Base-by-base conservation (phyloP, 2,888 invertebrate genomes). In the Drosophila incognita region DNA sequence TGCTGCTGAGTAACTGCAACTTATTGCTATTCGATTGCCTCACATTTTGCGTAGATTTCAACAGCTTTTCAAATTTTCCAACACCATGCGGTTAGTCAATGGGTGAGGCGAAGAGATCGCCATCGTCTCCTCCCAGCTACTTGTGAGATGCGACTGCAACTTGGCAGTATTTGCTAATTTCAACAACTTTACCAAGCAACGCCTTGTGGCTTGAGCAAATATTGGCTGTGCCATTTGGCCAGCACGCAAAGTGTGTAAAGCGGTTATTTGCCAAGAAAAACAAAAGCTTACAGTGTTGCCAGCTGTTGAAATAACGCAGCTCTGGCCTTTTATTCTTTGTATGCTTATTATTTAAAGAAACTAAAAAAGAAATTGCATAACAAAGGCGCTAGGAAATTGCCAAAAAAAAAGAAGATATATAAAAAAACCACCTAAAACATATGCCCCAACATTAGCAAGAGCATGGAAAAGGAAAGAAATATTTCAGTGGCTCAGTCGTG, bases 171-270 rank as follows among this genome's bases (percentile, higher is more conserved):
- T 42, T 42, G 53, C 21, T 33, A 59, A 74, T 63, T 74, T 79
- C 53, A 60, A 67, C 66, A 63, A 29, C 63, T 54, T 56, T 10
- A 53, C 35, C 53, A 18, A 51, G 35, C 53, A 51, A 53, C 60
- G 63, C 60, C 51, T 57, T 62, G 62, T 48, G 64, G 80, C 70
- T 60, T 65, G 27, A 52, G 48, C 64, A 65, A 78, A 80, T 81
- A 77, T 80, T 80, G 66, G 21, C 57, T 71, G 79, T 78, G 86
- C 76, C 76, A 63, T 70, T 80, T 70, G 69, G 57, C 59, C 57
- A 40, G 36, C n/a, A 31, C 46, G 65, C 53, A 77, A 87, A 84
- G 82, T 85, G 87, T 89, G 85, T 80, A 89, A 85, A 66, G 73
- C 76, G 29, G 61, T 24, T 68, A 42, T 79, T 76, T 65, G 76